phyloP scores from a whole-genome alignment of 92 coral and sea anemone species.

The Paramuricea clavata region DNA sequence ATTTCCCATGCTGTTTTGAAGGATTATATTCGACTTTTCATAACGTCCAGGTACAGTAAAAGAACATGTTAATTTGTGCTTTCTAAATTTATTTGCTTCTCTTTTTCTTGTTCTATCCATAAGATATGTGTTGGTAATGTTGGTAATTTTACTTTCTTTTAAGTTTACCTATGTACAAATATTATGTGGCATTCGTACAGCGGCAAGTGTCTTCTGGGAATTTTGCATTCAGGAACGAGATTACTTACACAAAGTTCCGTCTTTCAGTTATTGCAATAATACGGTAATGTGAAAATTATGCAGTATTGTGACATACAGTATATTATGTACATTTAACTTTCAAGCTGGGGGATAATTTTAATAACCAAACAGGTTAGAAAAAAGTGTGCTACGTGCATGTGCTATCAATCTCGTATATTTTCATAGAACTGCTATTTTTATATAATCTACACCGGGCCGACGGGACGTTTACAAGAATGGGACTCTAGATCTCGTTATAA shows the following conservation, averaged over 20 bases:
- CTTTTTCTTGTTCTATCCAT: background rate
- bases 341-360: too few relatives aligned
- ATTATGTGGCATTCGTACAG: constrained; percentile 24
- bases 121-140: background rate
- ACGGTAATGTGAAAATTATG: too few relatives aligned
- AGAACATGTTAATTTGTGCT: background rate
- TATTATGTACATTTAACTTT: too few relatives aligned
- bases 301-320: too few relatives aligned
- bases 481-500: too few relatives aligned
- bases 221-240: background rate
- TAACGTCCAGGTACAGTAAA: background rate
- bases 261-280: constrained; percentile 38
- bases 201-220: constrained; percentile 30
- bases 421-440: too few relatives aligned
- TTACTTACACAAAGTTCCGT: constrained; percentile 41
- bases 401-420: too few relatives aligned
- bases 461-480: too few relatives aligned
- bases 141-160: background rate
- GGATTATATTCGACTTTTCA: constrained; percentile 27
- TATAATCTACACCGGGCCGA: too few relatives aligned
- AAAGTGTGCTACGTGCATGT: too few relatives aligned
- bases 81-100: too few relatives aligned
- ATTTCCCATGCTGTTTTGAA: constrained; percentile 34
- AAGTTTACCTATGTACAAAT: constrained; percentile 31
- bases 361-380: too few relatives aligned